Conservation (phyloP, 1,140 invertebrate species). For the Sarcophaga peregrina region DNA sequence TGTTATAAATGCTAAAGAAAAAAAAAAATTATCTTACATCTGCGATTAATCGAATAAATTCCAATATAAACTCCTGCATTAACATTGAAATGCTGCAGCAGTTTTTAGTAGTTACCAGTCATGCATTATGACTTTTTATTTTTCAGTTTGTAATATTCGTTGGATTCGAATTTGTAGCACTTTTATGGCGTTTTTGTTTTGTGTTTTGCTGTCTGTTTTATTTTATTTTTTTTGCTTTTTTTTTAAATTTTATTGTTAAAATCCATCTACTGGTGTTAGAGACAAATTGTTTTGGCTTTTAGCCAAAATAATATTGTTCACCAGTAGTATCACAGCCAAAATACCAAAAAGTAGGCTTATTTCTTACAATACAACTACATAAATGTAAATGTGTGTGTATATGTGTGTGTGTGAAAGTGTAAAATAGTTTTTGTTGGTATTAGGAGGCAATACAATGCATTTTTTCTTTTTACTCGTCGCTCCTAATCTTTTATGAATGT, state of each 20-base stretch:
- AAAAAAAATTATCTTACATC: not conserved
- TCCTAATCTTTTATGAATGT: conserved; percentile 21
- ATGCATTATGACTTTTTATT: conserved; percentile 19
- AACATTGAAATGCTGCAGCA: not conserved
- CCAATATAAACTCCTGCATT: not conserved
- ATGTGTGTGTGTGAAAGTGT: not conserved
- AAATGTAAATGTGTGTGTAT: not conserved
- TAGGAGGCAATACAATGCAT: not conserved
- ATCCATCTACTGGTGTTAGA: conserved; percentile 33
- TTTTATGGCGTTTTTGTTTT: not conserved
- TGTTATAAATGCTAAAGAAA: too few species aligned
- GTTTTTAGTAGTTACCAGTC: not conserved
- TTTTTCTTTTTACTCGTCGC: not conserved
- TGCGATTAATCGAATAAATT: not conserved
- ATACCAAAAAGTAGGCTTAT: conserved; percentile 13
- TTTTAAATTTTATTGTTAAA: not conserved
- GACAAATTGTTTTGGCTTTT: conserved; percentile 51
- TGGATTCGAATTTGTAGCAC: not conserved
- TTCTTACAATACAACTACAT: not conserved
- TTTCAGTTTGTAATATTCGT: conserved; percentile 3
- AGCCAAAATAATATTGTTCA: conserved; percentile 55
- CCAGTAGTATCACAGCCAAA: conserved; percentile 57
- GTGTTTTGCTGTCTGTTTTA: not conserved
- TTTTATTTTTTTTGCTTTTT: not conserved
- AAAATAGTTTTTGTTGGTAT: not conserved